Evolutionary conservation across 1,140 invertebrate genomes (phyloP).

Genomic region (Drosophila virilis): DNA sequence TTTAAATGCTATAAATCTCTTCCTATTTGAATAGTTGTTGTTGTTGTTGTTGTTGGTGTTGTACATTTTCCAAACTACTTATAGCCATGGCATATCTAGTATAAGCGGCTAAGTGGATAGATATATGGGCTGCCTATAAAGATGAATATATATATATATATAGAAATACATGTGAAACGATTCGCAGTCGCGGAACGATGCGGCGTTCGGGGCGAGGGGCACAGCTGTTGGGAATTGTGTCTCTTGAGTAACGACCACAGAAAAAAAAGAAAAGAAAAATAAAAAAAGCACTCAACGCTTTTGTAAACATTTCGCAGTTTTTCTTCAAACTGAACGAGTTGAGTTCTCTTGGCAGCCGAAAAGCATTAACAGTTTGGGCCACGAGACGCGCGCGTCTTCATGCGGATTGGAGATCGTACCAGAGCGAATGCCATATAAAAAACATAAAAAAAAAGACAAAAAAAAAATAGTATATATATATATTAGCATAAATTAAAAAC

Average conservation of each 20-base stretch:
- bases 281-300: constrained; percentile 55
- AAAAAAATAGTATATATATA: neutral
- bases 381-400: constrained; percentile 54
- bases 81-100: constrained; percentile 17
- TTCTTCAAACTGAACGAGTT: constrained; percentile 44
- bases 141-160: constrained; percentile 56
- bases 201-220: neutral
- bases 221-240: constrained; percentile 43
- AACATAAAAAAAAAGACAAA: constrained; percentile 12
- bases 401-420: constrained; percentile 36
- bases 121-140: constrained; percentile 60
- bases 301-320: constrained; percentile 75
- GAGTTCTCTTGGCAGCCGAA: constrained; percentile 40
- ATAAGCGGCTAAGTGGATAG: constrained; percentile 44
- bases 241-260: constrained; percentile 65
- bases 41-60: constrained; percentile 44
- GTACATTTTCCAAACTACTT: constrained; percentile 41
- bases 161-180: constrained; percentile 59
- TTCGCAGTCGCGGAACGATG: neutral
- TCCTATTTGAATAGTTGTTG: neutral
- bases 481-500: constrained; percentile 1
- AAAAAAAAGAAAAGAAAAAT: neutral
- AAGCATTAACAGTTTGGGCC: constrained; percentile 70
- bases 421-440: constrained; percentile 25
- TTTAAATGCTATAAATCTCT: constrained; percentile 23